Evolutionary conservation across 2,797 vertebrate species (phyloP).

Genomic region (Acrossocheilus wenchowensis): DNA sequence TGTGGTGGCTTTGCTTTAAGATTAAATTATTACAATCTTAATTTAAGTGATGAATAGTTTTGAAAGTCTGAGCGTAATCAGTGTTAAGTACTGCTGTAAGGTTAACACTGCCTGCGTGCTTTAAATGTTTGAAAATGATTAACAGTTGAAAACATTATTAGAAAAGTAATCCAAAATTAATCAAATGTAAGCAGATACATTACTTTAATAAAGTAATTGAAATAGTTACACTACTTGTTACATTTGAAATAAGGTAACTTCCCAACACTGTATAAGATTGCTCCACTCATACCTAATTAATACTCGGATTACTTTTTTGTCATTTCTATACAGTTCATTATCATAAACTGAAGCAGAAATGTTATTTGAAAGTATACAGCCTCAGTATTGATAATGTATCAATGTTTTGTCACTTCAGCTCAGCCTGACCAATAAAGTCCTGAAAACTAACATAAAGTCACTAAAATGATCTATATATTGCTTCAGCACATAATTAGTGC

Average conservation of each 20-base stretch:
- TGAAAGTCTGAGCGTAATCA: too few species aligned
- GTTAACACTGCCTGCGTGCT: too few species aligned
- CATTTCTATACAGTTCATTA: background rate
- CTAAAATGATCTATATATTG: slow-evolving; percentile 36
- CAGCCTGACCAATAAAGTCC: background rate
- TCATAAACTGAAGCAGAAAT: background rate
- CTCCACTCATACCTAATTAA: background rate
- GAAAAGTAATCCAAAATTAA: too few species aligned
- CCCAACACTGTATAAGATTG: background rate
- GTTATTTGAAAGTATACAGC: background rate
- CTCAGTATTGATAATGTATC: background rate
- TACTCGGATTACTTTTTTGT: background rate
- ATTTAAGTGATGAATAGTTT: too few species aligned
- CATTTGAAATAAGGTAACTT: background rate
- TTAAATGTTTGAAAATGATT: too few species aligned
- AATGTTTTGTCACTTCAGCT: background rate
- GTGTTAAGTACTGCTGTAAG: too few species aligned
- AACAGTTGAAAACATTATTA: too few species aligned
- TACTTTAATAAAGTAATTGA: too few species aligned
- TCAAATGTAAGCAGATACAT: too few species aligned
- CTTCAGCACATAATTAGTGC: slow-evolving; percentile 32
- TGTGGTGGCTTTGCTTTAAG: too few species aligned
- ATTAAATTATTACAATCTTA: too few species aligned
- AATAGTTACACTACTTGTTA: too few species aligned
- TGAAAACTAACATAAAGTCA: slow-evolving; percentile 34